Evolutionary conservation across 2,797 vertebrate genomes (phyloP).

Genomic region (Lithobates pipiens): DNA sequence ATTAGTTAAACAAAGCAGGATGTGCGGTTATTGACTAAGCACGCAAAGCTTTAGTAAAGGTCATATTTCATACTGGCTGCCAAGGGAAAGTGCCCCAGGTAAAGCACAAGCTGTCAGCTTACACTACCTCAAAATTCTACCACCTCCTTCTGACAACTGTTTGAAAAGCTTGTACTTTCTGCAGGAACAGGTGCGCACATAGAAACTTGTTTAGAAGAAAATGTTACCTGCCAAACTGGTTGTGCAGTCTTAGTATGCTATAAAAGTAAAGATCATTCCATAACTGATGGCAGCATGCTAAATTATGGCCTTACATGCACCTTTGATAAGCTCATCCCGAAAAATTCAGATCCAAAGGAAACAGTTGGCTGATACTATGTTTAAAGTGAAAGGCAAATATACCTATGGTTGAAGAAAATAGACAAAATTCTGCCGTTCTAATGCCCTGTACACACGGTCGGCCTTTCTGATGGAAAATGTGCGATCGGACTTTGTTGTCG

Average conservation of each 20-base stretch:
- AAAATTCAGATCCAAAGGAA: too few relatives aligned
- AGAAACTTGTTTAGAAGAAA: background rate
- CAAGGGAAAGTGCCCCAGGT: constrained; percentile 47
- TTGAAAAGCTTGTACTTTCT: constrained; percentile 37
- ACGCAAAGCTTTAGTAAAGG: constrained; percentile 43
- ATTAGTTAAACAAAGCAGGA: constrained; percentile 49
- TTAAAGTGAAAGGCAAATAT: too few relatives aligned
- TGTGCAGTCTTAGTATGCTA: background rate
- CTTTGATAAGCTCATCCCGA: too few relatives aligned
- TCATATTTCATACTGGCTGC: constrained; percentile 53
- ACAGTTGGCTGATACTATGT: too few relatives aligned
- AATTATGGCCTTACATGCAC: too few relatives aligned
- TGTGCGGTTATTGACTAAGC: constrained; percentile 50
- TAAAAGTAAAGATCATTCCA: too few relatives aligned
- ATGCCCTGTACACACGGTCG: too few relatives aligned
- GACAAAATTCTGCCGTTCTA: too few relatives aligned
- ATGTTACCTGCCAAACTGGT: background rate
- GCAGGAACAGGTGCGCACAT: background rate
- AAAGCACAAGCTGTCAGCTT: constrained; percentile 35
- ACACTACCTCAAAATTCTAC: constrained; percentile 61
- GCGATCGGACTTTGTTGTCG: too few relatives aligned
- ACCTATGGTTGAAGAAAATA: too few relatives aligned
- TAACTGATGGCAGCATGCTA: too few relatives aligned
- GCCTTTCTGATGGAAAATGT: too few relatives aligned
- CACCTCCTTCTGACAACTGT: constrained; percentile 67